Conservation (phyloP, 2,113 vertebrate species). For the Embiotoca jacksoni region DNA sequence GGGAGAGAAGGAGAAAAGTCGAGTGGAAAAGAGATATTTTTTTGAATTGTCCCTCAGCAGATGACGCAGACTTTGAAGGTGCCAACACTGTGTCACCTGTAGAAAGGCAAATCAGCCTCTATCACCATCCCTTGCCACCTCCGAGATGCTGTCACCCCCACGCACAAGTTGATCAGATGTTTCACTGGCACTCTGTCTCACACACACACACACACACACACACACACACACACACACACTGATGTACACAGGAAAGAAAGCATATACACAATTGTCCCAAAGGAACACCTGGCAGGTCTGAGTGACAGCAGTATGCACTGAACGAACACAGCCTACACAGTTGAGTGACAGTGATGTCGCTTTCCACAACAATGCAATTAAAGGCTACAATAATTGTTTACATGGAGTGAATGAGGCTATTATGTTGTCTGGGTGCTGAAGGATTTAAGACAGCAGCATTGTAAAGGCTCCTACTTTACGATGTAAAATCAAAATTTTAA, state of each 20-base stretch:
- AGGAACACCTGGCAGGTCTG: conserved; percentile 60
- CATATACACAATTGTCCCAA: not conserved
- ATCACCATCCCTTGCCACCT: conserved; percentile 50
- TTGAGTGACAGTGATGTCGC: conserved; percentile 63
- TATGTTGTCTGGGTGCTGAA: conserved; percentile 60
- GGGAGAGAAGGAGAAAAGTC: not conserved
- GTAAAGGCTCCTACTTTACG: conserved; percentile 49
- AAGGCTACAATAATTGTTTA: conserved; percentile 67
- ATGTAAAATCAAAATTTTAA: conserved; percentile 48
- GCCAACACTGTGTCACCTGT: conserved; percentile 55
- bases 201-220: not conserved
- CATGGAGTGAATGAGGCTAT: conserved; percentile 60
- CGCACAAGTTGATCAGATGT: conserved; percentile 66
- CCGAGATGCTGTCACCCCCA: conserved; percentile 32
- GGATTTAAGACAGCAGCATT: conserved; percentile 63
- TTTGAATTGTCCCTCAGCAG: conserved; percentile 24
- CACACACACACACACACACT: conserved; percentile 1
- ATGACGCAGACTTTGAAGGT: conserved; percentile 35
- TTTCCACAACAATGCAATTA: conserved; percentile 72
- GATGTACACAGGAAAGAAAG: not conserved
- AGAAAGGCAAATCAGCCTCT: conserved; percentile 55
- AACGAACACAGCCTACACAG: conserved; percentile 15
- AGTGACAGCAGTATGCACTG: conserved; percentile 46
- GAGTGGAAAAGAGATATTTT: not conserved
- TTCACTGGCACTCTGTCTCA: conserved; percentile 45